phyloP scores from a whole-genome alignment of 2,797 vertebrate species.

The Clarias fuscus region DNA sequence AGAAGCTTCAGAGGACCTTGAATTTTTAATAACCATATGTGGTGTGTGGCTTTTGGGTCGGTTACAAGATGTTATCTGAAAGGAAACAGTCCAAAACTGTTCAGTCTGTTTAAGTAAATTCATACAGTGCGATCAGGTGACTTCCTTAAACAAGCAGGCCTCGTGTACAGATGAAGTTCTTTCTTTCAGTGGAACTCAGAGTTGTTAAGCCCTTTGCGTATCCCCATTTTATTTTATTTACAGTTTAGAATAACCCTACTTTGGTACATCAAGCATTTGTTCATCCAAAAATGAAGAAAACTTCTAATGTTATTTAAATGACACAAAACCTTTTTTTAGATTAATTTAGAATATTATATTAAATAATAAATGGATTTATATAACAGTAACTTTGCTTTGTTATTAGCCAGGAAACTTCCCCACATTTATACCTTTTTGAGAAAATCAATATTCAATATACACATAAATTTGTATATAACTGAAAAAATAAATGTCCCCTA shows the following conservation, averaged over 20 bases:
- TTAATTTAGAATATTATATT: neutral
- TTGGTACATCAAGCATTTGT: constrained; percentile 58
- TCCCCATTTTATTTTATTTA: constrained; percentile 60
- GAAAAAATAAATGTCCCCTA: neutral
- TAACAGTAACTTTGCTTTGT: neutral
- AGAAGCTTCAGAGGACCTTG: constrained; percentile 17
- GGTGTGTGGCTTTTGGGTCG: constrained; percentile 45
- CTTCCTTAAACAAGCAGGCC: constrained; percentile 36
- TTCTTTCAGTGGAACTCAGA: constrained; percentile 58
- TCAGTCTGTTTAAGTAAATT: neutral
- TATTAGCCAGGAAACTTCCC: neutral
- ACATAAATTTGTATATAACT: too few relatives aligned
- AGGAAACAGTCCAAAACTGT: constrained; percentile 28
- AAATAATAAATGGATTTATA: neutral
- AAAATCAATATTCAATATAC: neutral
- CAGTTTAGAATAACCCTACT: constrained; percentile 64
- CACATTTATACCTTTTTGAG: neutral
- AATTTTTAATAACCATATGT: constrained; percentile 24
- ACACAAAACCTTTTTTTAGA: neutral
- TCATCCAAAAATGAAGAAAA: constrained; percentile 14
- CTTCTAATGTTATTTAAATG: neutral
- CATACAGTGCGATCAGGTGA: constrained; percentile 21
- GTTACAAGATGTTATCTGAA: constrained; percentile 51
- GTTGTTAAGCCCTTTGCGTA: constrained; percentile 60
- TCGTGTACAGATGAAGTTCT: constrained; percentile 52